Evolutionary conservation across 2,113 vertebrate species (phyloP).

Genomic region (Saguinus imperator): DNA sequence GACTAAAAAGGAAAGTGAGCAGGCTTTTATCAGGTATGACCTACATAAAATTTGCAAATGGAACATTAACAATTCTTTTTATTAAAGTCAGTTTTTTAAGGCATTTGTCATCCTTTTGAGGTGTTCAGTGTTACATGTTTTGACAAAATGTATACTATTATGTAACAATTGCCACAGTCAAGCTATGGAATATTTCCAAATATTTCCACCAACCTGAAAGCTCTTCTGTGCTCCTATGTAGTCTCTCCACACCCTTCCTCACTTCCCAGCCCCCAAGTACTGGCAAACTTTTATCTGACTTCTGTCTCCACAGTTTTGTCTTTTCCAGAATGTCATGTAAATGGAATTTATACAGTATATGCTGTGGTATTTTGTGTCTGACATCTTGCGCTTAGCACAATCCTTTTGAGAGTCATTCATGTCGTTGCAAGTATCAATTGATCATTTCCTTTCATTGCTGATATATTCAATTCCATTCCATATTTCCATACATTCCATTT

Average conservation of each 20-base stretch:
- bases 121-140: constrained; percentile 18
- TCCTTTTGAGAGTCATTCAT: not conserved
- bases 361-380: not conserved
- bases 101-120: not conserved
- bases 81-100: not conserved
- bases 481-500: not conserved
- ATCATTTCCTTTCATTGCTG: not conserved
- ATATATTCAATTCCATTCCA: not conserved
- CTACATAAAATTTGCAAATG: not conserved
- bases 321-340: not conserved
- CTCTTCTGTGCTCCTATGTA: not conserved
- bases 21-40: not conserved
- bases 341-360: not conserved
- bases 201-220: not conserved
- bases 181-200: not conserved
- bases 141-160: not conserved
- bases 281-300: not conserved
- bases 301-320: not conserved
- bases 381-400: not conserved
- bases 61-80: not conserved
- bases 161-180: not conserved
- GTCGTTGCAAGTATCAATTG: not conserved
- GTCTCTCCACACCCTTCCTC: not conserved
- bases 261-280: not conserved
- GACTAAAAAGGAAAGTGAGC: not conserved